Conservation (phyloP, 2,113 vertebrate species). For the Tupaia tana region DNA sequence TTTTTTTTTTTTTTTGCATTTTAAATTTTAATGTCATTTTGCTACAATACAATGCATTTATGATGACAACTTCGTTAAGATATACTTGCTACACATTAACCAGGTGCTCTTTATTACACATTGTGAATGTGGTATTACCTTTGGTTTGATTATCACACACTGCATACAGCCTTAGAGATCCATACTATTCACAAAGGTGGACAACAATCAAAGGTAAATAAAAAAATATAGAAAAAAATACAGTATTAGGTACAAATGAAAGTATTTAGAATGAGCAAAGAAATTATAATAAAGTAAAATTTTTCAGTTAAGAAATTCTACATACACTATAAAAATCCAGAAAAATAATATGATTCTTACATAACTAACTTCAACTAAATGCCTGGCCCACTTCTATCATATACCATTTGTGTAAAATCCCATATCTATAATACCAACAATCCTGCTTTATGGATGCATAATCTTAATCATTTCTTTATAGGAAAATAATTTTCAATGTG, state of each 20-base stretch:
- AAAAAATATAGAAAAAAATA: background rate
- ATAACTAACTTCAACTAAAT: background rate
- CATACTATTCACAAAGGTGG: no score
- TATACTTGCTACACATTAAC: no score
- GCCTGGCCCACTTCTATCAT: background rate
- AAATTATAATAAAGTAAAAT: background rate
- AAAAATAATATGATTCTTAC: background rate
- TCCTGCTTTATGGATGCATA: background rate
- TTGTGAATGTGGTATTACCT: no score
- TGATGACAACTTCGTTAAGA: no score
- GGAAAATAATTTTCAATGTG: background rate
- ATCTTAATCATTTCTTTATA: background rate
- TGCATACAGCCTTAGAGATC: no score
- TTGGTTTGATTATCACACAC: no score
- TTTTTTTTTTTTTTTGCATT: no score
- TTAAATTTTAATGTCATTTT: no score
- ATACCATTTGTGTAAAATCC: background rate
- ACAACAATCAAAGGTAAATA: no score
- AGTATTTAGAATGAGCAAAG: constrained; percentile 11
- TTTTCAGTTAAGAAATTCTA: constrained; percentile 6
- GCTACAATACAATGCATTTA: no score
- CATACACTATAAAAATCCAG: background rate
- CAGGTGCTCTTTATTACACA: no score
- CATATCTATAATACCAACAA: background rate
- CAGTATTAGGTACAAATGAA: background rate